phyloP scores from a whole-genome alignment of 2,113 vertebrate species.

The Merops nubicus region DNA sequence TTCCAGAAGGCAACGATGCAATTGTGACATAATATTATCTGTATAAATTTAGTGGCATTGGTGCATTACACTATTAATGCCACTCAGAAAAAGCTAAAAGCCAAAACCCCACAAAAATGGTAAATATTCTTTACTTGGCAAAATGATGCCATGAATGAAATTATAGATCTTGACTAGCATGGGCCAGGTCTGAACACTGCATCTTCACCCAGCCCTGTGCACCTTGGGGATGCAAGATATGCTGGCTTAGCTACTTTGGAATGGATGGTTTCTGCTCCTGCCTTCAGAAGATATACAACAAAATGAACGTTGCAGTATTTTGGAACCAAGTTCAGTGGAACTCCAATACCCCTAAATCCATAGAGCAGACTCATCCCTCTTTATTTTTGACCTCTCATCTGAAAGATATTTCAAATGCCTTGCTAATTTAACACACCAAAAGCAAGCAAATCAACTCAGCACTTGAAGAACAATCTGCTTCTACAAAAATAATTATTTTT shows the following conservation, averaged over 20 bases:
- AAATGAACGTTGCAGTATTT: not conserved
- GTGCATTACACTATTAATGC: not conserved
- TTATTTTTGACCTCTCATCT: not conserved
- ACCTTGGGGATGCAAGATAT: not conserved
- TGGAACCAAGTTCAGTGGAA: not conserved
- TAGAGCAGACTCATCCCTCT: not conserved
- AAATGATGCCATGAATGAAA: not conserved
- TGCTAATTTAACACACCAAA: not conserved
- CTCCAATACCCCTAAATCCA: not conserved
- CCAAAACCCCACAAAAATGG: not conserved
- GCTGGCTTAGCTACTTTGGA: not conserved
- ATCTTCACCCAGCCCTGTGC: not conserved
- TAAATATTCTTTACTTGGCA: not conserved
- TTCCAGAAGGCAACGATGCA: not conserved
- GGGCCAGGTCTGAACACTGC: not conserved
- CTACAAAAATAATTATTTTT: not conserved
- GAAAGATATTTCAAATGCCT: not conserved
- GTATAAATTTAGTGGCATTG: fast-evolving
- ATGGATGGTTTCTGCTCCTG: not conserved
- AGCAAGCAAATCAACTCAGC: not conserved
- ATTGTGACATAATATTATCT: not conserved
- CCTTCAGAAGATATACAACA: not conserved
- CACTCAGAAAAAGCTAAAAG: not conserved
- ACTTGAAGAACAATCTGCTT: not conserved
- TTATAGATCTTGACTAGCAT: not conserved